Percentiles rank a stretch among this genome's conserved stretches.
These are phyloP conservation scores for Chaetodon trifascialis DNA, from an alignment of 2,113 vertebrate genomes.

Conservation along the genomic window DNA sequence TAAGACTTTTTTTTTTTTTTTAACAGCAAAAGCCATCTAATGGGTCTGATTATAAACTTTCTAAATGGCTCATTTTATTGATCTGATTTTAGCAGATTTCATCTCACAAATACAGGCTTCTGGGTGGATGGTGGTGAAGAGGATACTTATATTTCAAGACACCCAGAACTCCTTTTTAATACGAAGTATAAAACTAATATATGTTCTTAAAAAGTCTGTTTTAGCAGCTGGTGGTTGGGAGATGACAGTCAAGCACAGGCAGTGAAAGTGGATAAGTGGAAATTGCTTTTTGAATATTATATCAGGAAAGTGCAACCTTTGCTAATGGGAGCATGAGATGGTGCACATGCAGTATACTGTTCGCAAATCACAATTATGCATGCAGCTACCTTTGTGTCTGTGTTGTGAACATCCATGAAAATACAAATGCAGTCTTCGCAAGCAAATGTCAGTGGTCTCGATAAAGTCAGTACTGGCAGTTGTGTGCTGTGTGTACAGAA, in stretches of 20 bases:
- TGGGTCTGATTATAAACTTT: neutral
- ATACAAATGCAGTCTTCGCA: constrained; percentile 14
- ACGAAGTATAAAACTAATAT: neutral
- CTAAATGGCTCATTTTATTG: neutral
- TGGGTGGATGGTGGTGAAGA: neutral
- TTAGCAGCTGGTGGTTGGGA: neutral
- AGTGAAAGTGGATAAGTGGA: neutral
- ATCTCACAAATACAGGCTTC: neutral
- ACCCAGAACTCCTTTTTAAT: neutral
- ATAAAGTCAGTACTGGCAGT: neutral
- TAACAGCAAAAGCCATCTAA: neutral
- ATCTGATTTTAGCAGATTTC: neutral
- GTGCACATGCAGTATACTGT: neutral
- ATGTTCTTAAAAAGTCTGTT: neutral
- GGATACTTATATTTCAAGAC: neutral
- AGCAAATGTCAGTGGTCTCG: constrained; percentile 3
- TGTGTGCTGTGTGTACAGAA: neutral
- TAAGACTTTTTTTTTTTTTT: neutral
- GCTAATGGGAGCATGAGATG: constrained; percentile 4
- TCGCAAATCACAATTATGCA: neutral
- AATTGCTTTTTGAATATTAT: neutral
- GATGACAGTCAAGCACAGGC: neutral
- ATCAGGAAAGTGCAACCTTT: neutral
- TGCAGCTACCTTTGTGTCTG: neutral
- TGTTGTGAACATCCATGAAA: neutral